These are phyloP conservation scores for Thalassaphorura encarpata DNA, from an alignment of 1,140 invertebrate species.

Conservation along the genomic window DNA sequence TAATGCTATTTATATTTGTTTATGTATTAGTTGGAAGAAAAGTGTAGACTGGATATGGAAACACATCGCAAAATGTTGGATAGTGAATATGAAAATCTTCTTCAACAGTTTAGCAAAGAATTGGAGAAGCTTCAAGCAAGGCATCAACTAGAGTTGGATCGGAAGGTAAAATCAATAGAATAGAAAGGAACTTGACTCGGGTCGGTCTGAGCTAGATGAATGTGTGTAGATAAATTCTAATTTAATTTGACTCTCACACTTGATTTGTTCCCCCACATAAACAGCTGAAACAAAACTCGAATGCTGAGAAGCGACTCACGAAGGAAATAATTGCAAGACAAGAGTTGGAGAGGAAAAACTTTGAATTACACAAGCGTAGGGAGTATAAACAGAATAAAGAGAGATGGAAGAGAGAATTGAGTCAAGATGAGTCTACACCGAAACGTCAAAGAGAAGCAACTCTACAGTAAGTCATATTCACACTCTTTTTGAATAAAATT, in stretches of 20 bases:
- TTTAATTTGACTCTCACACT: too few relatives aligned
- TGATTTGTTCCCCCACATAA: too few relatives aligned
- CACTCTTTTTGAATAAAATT: too few relatives aligned
- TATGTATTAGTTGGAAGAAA: constrained; percentile 63
- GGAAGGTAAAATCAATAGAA: constrained; percentile 56
- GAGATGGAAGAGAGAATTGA: constrained; percentile 85
- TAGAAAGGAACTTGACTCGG: too few relatives aligned
- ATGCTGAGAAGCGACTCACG: constrained; percentile 81
- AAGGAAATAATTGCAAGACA: constrained; percentile 85
- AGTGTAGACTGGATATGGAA: constrained; percentile 90
- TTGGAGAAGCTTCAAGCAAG: constrained; percentile 82
- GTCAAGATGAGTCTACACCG: constrained; percentile 79
- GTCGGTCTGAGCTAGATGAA: too few relatives aligned
- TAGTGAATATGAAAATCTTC: constrained; percentile 30
- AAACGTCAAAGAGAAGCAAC: constrained; percentile 85
- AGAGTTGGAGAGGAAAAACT: constrained; percentile 78
- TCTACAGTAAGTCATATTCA: constrained; percentile 58
- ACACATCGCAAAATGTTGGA: constrained; percentile 88
- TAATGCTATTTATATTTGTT: background rate
- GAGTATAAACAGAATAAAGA: constrained; percentile 99
- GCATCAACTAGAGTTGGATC: constrained; percentile 82
- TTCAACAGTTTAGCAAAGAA: constrained; percentile 54
- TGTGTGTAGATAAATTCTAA: too few relatives aligned
- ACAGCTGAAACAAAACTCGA: constrained; percentile 68
- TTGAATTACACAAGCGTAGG: constrained; percentile 84